Conservation (phyloP, 2,797 vertebrate genomes). For the Peromyscus eremicus region DNA sequence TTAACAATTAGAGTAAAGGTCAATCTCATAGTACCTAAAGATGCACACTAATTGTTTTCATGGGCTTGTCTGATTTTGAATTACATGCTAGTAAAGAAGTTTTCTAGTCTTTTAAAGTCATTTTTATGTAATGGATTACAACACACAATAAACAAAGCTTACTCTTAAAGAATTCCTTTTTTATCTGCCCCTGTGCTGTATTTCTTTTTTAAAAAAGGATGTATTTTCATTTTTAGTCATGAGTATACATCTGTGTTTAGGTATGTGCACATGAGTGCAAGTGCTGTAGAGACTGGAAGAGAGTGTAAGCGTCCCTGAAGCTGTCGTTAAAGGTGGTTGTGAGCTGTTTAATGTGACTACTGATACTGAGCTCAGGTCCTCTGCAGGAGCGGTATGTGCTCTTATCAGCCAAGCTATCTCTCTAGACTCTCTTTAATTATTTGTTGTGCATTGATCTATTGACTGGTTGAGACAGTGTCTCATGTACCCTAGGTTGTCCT, state of each 20-base stretch:
- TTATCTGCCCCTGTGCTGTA: neutral
- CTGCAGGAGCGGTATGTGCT: neutral
- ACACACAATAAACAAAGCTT: neutral
- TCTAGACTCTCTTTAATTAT: neutral
- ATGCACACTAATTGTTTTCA: neutral
- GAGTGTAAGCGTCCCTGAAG: too few species aligned
- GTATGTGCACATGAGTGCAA: neutral
- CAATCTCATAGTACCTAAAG: neutral
- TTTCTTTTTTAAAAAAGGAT: neutral
- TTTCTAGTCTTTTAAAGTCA: neutral
- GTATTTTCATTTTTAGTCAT: neutral
- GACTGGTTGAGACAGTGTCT: neutral
- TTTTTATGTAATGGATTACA: neutral
- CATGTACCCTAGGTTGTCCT: neutral
- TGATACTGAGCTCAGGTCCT: neutral
- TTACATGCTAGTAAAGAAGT: neutral
- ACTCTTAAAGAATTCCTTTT: constrained; percentile 18
- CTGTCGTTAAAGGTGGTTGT: neutral
- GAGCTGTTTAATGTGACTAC: neutral
- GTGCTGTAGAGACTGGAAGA: neutral
- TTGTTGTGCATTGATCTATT: neutral
- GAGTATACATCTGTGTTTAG: neutral
- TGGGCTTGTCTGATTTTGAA: constrained; percentile 36
- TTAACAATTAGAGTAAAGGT: neutral
- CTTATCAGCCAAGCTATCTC: too few species aligned